phyloP scores from a whole-genome alignment of 2,797 vertebrate species.

The Petrocephalus sullivani region DNA sequence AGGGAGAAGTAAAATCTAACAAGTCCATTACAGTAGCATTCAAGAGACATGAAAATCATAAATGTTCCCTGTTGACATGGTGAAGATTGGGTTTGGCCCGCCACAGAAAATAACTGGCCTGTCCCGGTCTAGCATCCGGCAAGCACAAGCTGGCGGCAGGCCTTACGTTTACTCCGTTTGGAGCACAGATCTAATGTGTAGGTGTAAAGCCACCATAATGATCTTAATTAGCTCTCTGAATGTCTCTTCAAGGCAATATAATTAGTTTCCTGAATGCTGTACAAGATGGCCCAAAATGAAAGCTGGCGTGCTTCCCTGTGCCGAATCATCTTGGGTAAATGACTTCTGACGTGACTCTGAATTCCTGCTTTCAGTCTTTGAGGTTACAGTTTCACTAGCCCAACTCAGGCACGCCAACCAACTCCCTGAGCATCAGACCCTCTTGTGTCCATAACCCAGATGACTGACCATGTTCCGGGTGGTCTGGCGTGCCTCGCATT shows the following conservation, averaged over 20 bases:
- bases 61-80: neutral
- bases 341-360: neutral
- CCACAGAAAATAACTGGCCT: neutral
- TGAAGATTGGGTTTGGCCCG: neutral
- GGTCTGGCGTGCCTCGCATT: neutral
- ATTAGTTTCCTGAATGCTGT: neutral
- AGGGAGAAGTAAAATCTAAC: neutral
- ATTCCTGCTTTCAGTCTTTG: neutral
- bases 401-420: neutral
- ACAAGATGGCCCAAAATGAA: neutral
- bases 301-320: neutral
- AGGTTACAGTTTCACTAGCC: neutral
- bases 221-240: neutral
- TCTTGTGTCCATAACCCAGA: neutral
- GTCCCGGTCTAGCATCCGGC: neutral
- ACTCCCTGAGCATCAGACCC: neutral
- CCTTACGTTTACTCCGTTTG: neutral
- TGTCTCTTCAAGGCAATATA: neutral
- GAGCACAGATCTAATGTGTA: neutral
- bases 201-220: neutral
- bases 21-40: neutral
- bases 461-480: neutral
- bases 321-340: neutral
- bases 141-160: neutral
- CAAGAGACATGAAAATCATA: neutral